Evolutionary conservation across 2,113 vertebrate genomes (phyloP), one percentile per base, ranked within the genome.

Genomic region (Protomyctophum bolini): DNA sequence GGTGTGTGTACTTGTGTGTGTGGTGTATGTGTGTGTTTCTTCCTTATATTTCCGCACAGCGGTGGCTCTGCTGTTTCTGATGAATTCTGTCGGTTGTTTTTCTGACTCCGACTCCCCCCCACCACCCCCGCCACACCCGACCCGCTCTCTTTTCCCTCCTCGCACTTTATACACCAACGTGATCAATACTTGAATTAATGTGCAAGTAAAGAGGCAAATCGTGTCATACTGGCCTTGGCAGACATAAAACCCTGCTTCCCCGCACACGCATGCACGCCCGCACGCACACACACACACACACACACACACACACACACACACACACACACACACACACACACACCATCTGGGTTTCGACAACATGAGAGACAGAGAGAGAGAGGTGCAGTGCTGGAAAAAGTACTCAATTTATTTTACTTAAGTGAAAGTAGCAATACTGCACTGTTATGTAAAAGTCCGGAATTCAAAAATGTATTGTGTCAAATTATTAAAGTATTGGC

Each of bases 161-260:
- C 54, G 10, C n/a, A 10, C 77, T 41, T 84, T 55, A 21, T 21
- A 87, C 76, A 68, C 57, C 59, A 82, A 75, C 82, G 67, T 81
- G 75, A 89, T 91, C 86, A 86, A 90, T 91, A 89, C 68, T 75
- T 84, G 77, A 91, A 92, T 90, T 85, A 83, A 91, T 89, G 84
- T 84, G 58, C 63, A 77, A 83, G 82, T 75, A 79, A 80, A 84
- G 75, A 86, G 78, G 79, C 73, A 81, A 81, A 85, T 79, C 69
- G 71, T 80, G 79, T 84, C 55, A 55, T 75, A 71, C 63, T 60
- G 83, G 80, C 86, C 68, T 82, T 89, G 83, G 75, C 73, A 74
- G 64, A 1, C 21, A 21, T 21, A 21, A 58, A 64, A 6, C 45
- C 63, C 68, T 66, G 52, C 68, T 9, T 9, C 68, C 67, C 54